phyloP scores from a whole-genome alignment of 1,140 invertebrate species.

The Ceratoteleas bidentatus region DNA sequence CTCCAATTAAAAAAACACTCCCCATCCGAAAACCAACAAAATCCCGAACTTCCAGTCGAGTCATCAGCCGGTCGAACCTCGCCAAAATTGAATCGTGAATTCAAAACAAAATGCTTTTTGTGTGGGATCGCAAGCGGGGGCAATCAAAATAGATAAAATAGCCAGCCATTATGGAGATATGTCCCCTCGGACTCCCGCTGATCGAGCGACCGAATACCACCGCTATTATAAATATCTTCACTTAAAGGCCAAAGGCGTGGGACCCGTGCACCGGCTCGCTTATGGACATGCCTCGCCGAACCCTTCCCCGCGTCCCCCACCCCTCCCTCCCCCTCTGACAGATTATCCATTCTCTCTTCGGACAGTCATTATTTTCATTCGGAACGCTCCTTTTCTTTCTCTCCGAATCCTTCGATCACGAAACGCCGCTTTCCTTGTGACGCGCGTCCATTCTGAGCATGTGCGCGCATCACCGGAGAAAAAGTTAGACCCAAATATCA shows the following conservation, averaged over 20 bases:
- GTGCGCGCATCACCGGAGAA: no score
- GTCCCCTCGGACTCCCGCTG: conserved; percentile 75
- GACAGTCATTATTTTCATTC: no score
- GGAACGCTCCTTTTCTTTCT: no score
- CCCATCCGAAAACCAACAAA: no score
- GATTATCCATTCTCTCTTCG: no score
- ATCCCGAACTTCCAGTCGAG: no score
- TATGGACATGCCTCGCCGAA: conserved; percentile 66
- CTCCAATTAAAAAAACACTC: conserved; percentile 26
- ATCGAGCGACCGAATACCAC: conserved; percentile 71
- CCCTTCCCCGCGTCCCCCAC: no score
- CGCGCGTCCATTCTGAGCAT: no score
- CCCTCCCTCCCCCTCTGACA: no score
- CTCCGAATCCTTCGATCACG: no score
- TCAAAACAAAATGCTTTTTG: conserved; percentile 52
- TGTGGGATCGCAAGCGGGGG: conserved; percentile 68
- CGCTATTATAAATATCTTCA: conserved; percentile 76
- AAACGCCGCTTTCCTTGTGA: no score
- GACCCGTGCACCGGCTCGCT: conserved; percentile 64
- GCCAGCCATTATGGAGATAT: conserved; percentile 73
- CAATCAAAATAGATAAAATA: conserved; percentile 74
- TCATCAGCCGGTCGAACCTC: conserved; percentile 34
- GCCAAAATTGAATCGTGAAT: conserved; percentile 56
- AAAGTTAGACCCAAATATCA: no score
- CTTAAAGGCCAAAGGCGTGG: conserved; percentile 72